phyloP scores from a whole-genome alignment of 2,113 vertebrate species.

The Fukomys damarensis region DNA sequence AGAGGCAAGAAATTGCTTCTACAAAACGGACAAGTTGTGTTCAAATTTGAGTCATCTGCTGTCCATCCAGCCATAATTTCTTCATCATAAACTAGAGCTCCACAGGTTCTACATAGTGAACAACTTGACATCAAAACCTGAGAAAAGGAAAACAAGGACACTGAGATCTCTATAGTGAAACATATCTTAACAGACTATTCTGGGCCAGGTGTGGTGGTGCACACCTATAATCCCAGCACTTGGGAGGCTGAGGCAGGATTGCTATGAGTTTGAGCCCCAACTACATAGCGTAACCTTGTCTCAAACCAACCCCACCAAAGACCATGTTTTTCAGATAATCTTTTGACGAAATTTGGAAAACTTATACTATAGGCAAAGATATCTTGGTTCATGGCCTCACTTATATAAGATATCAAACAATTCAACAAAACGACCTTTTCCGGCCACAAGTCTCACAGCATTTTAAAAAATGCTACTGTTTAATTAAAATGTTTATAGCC shows the following conservation, averaged over 20 bases:
- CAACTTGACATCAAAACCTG: conserved; percentile 99
- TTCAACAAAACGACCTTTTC: conserved; percentile 44
- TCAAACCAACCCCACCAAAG: neutral
- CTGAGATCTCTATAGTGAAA: neutral
- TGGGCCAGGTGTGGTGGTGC: neutral
- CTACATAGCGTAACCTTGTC: neutral
- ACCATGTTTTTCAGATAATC: neutral
- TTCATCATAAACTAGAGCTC: conserved; percentile 97
- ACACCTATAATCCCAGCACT: neutral
- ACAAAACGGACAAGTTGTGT: conserved; percentile 97
- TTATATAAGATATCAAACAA: conserved; percentile 31
- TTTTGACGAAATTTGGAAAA: neutral
- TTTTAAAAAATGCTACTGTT: conserved; percentile 38
- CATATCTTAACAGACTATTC: neutral
- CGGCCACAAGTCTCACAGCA: neutral
- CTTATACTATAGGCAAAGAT: conserved; percentile 8
- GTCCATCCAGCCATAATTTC: conserved; percentile 99
- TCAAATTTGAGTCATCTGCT: conserved; percentile 97
- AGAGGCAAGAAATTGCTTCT: conserved; percentile 94
- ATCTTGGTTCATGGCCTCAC: neutral
- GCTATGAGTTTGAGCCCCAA: too few species aligned
- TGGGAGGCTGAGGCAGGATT: neutral
- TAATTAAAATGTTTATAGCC: neutral
- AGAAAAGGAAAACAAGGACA: neutral
- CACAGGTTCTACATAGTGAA: conserved; percentile 94